Conservation (phyloP, 2,113 vertebrate species). For the Fulica atra region DNA sequence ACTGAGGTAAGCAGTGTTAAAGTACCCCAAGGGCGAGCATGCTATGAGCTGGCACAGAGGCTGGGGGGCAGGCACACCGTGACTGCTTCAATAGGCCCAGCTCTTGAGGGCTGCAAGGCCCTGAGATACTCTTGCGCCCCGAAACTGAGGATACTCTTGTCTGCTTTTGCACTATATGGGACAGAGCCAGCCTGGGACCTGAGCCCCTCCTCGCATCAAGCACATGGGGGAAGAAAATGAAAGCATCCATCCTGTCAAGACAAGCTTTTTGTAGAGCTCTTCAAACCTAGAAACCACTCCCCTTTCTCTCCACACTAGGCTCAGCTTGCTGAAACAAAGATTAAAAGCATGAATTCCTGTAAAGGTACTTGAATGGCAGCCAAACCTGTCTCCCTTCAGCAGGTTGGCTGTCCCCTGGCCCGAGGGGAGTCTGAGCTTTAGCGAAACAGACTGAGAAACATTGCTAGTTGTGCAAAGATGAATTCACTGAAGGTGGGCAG, state of each 20-base stretch:
- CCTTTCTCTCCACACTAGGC: background rate
- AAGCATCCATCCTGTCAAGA: background rate
- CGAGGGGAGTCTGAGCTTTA: background rate
- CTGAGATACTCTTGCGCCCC: background rate
- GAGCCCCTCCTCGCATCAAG: background rate
- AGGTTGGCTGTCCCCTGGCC: background rate
- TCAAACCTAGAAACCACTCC: background rate
- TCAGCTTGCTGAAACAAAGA: slow-evolving; percentile 15
- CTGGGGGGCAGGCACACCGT: background rate
- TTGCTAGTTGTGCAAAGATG: background rate
- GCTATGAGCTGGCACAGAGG: background rate
- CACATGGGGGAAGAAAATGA: background rate
- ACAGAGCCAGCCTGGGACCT: background rate
- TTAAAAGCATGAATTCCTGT: background rate
- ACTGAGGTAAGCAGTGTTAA: background rate
- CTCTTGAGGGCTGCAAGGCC: background rate
- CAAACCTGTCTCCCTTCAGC: background rate
- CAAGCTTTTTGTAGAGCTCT: background rate
- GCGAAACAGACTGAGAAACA: background rate
- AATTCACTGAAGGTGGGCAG: background rate
- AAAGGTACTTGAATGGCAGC: background rate
- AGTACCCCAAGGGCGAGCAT: background rate
- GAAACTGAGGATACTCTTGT: background rate
- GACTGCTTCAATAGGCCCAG: background rate
- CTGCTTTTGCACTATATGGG: background rate